These are phyloP conservation scores for Lamprologus sp. DNA, from an alignment of 2,113 vertebrate species.

Conservation along the genomic window DNA sequence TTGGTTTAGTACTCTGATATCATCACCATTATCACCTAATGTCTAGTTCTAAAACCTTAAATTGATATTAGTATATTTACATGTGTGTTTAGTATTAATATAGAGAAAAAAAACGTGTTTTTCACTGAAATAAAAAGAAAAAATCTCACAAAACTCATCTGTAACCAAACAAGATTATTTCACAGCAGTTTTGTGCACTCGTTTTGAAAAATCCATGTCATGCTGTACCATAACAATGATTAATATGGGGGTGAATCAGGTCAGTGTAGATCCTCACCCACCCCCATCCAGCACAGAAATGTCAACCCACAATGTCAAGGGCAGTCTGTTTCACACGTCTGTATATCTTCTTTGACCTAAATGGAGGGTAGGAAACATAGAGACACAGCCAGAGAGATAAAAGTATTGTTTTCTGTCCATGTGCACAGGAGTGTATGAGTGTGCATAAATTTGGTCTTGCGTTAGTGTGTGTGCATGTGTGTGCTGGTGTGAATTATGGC, in stretches of 20 bases:
- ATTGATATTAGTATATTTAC: background rate
- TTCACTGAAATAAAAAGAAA: background rate
- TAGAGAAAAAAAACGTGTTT: fast-evolving
- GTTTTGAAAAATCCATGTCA: background rate
- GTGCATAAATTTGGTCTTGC: slow-evolving; percentile 12
- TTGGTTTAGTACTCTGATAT: background rate
- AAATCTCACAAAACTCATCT: background rate
- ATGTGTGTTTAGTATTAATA: background rate
- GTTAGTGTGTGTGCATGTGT: background rate
- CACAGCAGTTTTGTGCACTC: background rate
- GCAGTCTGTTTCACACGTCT: slow-evolving; percentile 32
- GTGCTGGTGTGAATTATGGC: slow-evolving; percentile 50
- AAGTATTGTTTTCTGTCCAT: slow-evolving; percentile 14
- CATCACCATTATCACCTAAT: background rate
- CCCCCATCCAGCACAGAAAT: background rate
- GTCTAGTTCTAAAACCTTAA: background rate
- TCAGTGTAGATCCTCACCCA: background rate
- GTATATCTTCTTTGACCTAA: slow-evolving; percentile 45
- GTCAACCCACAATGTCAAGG: slow-evolving; percentile 45
- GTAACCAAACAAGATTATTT: background rate
- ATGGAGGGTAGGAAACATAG: slow-evolving; percentile 19
- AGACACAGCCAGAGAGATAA: slow-evolving; percentile 29
- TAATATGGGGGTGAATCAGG: background rate
- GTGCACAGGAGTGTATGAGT: background rate
- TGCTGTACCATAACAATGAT: background rate